A percentile compares a stretch with the other conserved stretches of the same genome.
Conservation (phyloP, 2,888 invertebrate genomes). For the Machimus atricapillus region DNA sequence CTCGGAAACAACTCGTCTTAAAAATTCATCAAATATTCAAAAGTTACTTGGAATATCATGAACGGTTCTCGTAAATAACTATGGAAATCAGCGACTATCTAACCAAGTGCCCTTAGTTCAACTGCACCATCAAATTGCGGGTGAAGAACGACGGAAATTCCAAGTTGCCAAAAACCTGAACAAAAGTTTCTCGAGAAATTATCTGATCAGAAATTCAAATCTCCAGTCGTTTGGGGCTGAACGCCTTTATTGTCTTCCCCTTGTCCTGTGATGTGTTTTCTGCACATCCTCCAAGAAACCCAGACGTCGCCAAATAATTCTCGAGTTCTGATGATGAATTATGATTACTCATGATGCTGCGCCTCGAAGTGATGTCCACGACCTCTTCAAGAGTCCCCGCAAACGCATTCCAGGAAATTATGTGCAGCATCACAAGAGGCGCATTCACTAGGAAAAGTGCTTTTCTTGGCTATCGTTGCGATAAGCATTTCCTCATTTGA, state of each 20-base stretch:
- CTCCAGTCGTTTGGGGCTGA: not conserved
- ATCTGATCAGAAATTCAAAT: slow-evolving; percentile 35
- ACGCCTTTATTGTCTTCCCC: not conserved
- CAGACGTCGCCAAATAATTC: slow-evolving; percentile 40
- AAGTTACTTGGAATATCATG: not conserved
- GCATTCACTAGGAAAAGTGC: not conserved
- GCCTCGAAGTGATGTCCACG: not conserved
- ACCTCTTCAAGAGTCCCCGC: not conserved
- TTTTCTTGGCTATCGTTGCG: not conserved
- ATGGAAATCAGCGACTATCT: not conserved
- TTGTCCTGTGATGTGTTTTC: not conserved
- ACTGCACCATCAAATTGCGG: not conserved
- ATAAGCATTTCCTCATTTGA: not conserved
- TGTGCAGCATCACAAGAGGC: not conserved
- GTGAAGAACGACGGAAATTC: not conserved
- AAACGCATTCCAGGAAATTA: not conserved
- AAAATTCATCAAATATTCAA: not conserved
- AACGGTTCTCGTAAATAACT: not conserved
- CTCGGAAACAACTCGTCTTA: not conserved
- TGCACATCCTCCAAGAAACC: not conserved
- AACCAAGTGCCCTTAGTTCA: not conserved
- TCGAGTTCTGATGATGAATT: slow-evolving; percentile 33
- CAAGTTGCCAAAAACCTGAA: slow-evolving; percentile 27
- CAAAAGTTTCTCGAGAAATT: slow-evolving; percentile 15
- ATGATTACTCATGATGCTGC: slow-evolving; percentile 9